Conservation (phyloP, 2,888 invertebrate genomes). For the Clivina fossor region DNA sequence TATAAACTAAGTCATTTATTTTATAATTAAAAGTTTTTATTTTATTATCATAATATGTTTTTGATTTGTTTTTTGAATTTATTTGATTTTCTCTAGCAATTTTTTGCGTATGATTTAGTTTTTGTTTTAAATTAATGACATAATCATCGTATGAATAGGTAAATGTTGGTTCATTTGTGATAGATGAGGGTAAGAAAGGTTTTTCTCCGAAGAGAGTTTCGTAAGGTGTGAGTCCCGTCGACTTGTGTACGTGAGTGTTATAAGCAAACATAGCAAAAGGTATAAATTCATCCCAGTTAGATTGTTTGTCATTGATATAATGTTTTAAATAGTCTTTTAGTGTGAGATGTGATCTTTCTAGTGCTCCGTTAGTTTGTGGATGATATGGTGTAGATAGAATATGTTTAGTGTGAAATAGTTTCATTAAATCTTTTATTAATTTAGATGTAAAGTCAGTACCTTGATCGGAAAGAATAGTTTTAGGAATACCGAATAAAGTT, state of each 20-base stretch:
- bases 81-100: conserved; percentile 41
- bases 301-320: conserved; percentile 42
- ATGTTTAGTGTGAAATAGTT: conserved; percentile 45
- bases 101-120: conserved; percentile 40
- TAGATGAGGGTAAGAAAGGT: conserved; percentile 43
- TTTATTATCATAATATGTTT: conserved; percentile 40
- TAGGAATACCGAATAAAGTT: conserved; percentile 47
- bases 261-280: conserved; percentile 45
- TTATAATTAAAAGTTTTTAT: conserved; percentile 29
- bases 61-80: conserved; percentile 43
- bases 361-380: conserved; percentile 47
- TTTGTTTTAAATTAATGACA: conserved; percentile 40
- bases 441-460: no score
- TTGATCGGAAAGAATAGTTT: conserved; percentile 48
- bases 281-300: conserved; percentile 46
- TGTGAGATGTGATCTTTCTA: no score
- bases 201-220: conserved; percentile 48
- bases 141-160: conserved; percentile 41
- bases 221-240: conserved; percentile 46
- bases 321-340: conserved; percentile 45
- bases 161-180: conserved; percentile 36
- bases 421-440: conserved; percentile 43
- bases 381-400: conserved; percentile 44
- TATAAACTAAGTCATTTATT: conserved; percentile 19
- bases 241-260: conserved; percentile 44